Percentiles rank a stretch among this genome's conserved stretches.
Conservation (phyloP, 2,888 invertebrate species). For the Cheiracanthium punctorium region DNA sequence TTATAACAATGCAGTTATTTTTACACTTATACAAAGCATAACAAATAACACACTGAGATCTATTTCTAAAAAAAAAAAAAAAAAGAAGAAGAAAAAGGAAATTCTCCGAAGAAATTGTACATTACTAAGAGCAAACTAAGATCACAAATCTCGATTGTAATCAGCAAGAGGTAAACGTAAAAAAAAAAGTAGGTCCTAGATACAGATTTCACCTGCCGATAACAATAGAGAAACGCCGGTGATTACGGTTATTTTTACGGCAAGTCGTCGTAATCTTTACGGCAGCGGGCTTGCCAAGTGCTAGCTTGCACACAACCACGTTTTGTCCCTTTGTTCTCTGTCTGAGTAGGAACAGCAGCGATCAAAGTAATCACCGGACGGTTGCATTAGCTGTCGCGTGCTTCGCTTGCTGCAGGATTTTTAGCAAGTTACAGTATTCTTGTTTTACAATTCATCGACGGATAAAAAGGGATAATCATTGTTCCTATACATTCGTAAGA, state of each 20-base stretch:
- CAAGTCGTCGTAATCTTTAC: conserved; percentile 21
- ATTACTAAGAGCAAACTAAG: too few relatives aligned
- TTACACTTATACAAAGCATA: too few relatives aligned
- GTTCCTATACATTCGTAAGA: too few relatives aligned
- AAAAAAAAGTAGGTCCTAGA: conserved; percentile 26
- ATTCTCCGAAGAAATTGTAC: too few relatives aligned
- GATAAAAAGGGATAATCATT: too few relatives aligned
- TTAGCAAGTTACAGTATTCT: not conserved
- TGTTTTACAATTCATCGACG: not conserved
- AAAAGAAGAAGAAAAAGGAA: not conserved
- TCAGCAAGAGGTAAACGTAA: conserved; percentile 23
- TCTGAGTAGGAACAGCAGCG: conserved; percentile 43
- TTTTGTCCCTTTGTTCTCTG: conserved; percentile 38
- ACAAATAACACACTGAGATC: too few relatives aligned
- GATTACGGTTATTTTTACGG: conserved; percentile 46
- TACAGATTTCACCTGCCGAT: conserved; percentile 34
- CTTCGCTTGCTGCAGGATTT: not conserved
- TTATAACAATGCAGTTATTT: too few relatives aligned
- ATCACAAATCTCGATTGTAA: conserved; percentile 1
- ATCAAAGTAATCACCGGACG: not conserved
- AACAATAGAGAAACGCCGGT: conserved; percentile 45
- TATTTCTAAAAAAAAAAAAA: too few relatives aligned
- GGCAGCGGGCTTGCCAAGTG: conserved; percentile 14
- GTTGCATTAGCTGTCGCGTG: not conserved
- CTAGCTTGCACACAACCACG: conserved; percentile 16